Conservation (phyloP, 1,140 invertebrate genomes). For the Sitobion miscanthi region DNA sequence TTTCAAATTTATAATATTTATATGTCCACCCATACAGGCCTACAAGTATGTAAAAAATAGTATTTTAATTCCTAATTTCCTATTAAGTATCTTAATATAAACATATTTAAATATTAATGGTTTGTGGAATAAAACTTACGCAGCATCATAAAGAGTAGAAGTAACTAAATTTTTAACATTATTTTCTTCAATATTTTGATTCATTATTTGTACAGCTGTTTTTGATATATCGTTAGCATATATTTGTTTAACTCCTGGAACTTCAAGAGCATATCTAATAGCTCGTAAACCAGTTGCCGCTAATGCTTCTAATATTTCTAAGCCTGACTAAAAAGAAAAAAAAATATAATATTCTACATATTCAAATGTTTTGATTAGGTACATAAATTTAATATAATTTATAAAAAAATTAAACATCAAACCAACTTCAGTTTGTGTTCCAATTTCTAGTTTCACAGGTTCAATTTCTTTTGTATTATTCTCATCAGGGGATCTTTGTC, state of each 20-base stretch:
- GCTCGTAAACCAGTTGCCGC: conserved; percentile 94
- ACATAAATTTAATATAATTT: not conserved
- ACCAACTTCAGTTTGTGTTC: conserved; percentile 33
- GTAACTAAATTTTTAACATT: conserved; percentile 76
- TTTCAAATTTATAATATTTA: not conserved
- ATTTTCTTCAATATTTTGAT: conserved; percentile 82
- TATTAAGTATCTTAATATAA: not conserved
- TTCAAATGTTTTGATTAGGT: not conserved
- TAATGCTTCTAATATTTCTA: conserved; percentile 89
- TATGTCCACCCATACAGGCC: not conserved
- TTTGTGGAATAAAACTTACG: conserved; percentile 66
- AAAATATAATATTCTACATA: not conserved
- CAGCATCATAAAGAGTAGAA: conserved; percentile 80
- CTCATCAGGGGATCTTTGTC: not conserved
- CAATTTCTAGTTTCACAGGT: conserved; percentile 33
- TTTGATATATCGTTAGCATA: conserved; percentile 94
- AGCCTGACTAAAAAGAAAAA: conserved; percentile 65
- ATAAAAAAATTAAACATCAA: not conserved
- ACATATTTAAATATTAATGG: not conserved
- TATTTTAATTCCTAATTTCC: not conserved
- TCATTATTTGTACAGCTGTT: conserved; percentile 85
- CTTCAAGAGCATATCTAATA: conserved; percentile 95
- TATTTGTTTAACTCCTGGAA: conserved; percentile 80
- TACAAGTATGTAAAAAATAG: not conserved
- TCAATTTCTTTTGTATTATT: conserved; percentile 28